phyloP scores from a whole-genome alignment of 2,888 invertebrate genomes.

The Drosophila villosipedis region DNA sequence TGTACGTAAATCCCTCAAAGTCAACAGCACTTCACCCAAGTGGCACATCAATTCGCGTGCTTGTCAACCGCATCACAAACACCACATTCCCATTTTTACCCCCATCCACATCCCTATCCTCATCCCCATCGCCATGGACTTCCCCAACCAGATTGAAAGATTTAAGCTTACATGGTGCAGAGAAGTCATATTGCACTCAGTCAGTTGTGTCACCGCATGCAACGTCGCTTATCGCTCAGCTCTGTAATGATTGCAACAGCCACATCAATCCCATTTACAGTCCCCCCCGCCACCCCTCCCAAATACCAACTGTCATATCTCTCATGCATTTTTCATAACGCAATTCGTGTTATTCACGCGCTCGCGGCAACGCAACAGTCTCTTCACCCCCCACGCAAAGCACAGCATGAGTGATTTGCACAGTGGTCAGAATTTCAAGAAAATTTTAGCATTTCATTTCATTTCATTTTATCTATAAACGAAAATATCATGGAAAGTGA shows the following conservation, averaged over 20 bases:
- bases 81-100: neutral
- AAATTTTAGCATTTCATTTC: neutral
- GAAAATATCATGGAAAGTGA: neutral
- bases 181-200: conserved; percentile 77
- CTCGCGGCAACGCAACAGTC: conserved; percentile 22
- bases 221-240: conserved; percentile 80
- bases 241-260: conserved; percentile 74
- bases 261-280: conserved; percentile 14
- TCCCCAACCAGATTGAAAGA: conserved; percentile 24
- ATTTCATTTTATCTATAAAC: neutral
- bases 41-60: conserved; percentile 79
- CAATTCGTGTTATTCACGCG: conserved; percentile 56
- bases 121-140: neutral
- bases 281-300: too few relatives aligned
- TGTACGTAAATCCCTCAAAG: conserved; percentile 76
- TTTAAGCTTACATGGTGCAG: conserved; percentile 24
- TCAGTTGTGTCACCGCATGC: conserved; percentile 76
- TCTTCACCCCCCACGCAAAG: conserved; percentile 5
- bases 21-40: conserved; percentile 73
- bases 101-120: neutral
- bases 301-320: conserved; percentile 33
- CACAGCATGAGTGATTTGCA: conserved; percentile 15
- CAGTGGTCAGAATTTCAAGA: conserved; percentile 25
- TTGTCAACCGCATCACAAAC: conserved; percentile 53
- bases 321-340: conserved; percentile 61